A percentile compares a stretch with the other conserved stretches of the same genome.
Evolutionary conservation across 1,140 invertebrate genomes (phyloP).

Genomic region (Apolygus lucorum): DNA sequence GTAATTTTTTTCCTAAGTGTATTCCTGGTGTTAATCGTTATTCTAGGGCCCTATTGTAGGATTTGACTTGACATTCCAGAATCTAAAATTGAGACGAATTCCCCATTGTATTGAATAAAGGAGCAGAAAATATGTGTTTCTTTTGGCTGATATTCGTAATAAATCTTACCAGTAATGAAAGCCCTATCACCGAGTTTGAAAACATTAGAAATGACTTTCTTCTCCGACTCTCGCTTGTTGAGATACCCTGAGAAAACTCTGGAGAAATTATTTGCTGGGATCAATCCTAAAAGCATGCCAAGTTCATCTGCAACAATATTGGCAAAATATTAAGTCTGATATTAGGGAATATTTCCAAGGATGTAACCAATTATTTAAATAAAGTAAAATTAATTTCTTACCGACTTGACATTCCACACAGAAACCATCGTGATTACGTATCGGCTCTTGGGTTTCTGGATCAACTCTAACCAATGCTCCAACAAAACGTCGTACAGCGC

Average conservation of each 20-base stretch:
- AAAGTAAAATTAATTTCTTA: constrained; percentile 28
- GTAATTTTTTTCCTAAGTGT: no score
- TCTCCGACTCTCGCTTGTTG: constrained; percentile 81
- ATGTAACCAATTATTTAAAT: not conserved
- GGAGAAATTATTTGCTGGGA: constrained; percentile 69
- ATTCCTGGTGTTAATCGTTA: no score
- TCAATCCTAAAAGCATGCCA: constrained; percentile 95
- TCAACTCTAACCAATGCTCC: constrained; percentile 75
- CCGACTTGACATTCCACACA: constrained; percentile 51
- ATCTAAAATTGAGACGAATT: no score
- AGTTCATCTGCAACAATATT: constrained; percentile 60
- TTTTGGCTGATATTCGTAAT: no score
- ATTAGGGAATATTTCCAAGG: no score
- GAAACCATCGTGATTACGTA: constrained; percentile 52
- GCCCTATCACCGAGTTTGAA: constrained; percentile 81
- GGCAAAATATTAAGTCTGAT: not conserved
- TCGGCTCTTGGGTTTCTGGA: constrained; percentile 68
- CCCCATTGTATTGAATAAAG: no score
- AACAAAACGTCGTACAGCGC: constrained; percentile 65
- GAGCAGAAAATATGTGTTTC: no score
- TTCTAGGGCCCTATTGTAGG: no score
- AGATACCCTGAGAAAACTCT: constrained; percentile 84
- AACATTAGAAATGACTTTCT: constrained; percentile 85
- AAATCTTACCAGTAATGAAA: constrained; percentile 83
- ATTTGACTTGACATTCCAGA: no score